Conservation (phyloP, 1,140 invertebrate genomes). For the Pogonomyrmex barbatus region DNA sequence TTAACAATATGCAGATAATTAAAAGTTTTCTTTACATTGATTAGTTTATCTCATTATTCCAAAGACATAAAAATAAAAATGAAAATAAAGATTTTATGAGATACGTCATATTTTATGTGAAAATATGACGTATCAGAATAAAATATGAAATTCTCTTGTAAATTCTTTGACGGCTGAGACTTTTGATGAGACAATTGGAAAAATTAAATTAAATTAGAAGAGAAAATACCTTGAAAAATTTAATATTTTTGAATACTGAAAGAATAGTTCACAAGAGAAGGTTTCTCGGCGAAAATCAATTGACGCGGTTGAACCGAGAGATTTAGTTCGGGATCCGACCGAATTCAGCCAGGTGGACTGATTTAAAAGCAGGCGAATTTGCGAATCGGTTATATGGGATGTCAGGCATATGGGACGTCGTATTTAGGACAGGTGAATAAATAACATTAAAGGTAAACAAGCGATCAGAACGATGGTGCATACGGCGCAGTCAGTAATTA, state of each 20-base stretch:
- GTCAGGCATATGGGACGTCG: neutral
- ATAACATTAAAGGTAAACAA: constrained; percentile 26
- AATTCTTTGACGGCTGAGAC: neutral
- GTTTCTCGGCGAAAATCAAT: neutral
- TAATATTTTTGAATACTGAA: neutral
- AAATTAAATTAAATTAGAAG: too few relatives aligned
- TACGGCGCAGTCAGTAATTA: neutral
- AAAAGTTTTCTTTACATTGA: neutral
- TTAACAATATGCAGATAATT: too few relatives aligned
- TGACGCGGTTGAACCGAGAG: neutral
- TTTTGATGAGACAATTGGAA: neutral
- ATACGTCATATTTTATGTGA: too few relatives aligned
- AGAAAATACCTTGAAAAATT: neutral
- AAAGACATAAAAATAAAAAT: too few relatives aligned
- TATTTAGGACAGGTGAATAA: constrained; percentile 43
- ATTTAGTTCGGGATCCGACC: neutral
- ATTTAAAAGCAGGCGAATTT: constrained; percentile 22
- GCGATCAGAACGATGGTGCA: neutral
- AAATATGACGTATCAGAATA: too few relatives aligned
- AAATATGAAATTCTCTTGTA: too few relatives aligned
- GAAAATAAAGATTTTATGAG: too few relatives aligned
- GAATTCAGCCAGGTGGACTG: constrained; percentile 3
- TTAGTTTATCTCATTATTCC: too few relatives aligned
- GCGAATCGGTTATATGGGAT: neutral
- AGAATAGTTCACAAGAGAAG: neutral